Conservation (phyloP, 2,888 invertebrate species). For the Arge pagana region DNA sequence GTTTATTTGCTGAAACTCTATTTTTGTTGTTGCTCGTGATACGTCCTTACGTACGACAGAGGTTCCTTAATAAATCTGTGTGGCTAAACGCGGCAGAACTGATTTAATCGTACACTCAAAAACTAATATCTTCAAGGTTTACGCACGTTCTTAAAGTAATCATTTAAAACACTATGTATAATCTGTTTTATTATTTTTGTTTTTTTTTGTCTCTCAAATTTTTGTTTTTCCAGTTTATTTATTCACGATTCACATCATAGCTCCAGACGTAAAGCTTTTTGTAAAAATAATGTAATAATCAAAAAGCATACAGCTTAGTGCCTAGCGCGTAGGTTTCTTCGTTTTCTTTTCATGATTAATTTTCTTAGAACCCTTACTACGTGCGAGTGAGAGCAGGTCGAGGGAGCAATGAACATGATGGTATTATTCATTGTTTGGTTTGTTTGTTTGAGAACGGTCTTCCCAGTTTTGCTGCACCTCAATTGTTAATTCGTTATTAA, state of each 20-base stretch:
- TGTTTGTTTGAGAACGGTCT: no score
- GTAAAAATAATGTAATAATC: slow-evolving; percentile 32
- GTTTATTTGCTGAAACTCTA: slow-evolving; percentile 24
- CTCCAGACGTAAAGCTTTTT: slow-evolving; percentile 23
- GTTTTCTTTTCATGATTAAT: slow-evolving; percentile 27
- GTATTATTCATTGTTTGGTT: slow-evolving; percentile 18
- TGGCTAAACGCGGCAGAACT: neutral
- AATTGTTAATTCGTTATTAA: neutral
- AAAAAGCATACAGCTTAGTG: slow-evolving; percentile 26
- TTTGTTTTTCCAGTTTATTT: slow-evolving; percentile 26
- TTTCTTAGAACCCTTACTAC: slow-evolving; percentile 36
- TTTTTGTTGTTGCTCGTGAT: neutral
- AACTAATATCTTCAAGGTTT: slow-evolving; percentile 32
- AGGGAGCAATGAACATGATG: slow-evolving; percentile 40
- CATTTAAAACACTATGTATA: slow-evolving; percentile 21
- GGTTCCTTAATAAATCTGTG: slow-evolving; percentile 18
- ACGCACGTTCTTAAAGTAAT: slow-evolving; percentile 27
- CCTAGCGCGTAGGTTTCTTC: slow-evolving; percentile 26
- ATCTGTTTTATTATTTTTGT: slow-evolving; percentile 16
- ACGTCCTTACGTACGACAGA: slow-evolving; percentile 17
- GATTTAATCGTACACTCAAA: slow-evolving; percentile 22
- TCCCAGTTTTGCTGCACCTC: slow-evolving; percentile 4
- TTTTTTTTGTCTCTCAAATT: slow-evolving; percentile 16
- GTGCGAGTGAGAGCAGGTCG: slow-evolving; percentile 37
- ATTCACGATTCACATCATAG: slow-evolving; percentile 25